A percentile compares a stretch with the other conserved stretches of the same genome.
These are phyloP conservation scores for Lasioglossum leucozonium DNA, from an alignment of 2,888 invertebrate genomes.

Conservation along the genomic window DNA sequence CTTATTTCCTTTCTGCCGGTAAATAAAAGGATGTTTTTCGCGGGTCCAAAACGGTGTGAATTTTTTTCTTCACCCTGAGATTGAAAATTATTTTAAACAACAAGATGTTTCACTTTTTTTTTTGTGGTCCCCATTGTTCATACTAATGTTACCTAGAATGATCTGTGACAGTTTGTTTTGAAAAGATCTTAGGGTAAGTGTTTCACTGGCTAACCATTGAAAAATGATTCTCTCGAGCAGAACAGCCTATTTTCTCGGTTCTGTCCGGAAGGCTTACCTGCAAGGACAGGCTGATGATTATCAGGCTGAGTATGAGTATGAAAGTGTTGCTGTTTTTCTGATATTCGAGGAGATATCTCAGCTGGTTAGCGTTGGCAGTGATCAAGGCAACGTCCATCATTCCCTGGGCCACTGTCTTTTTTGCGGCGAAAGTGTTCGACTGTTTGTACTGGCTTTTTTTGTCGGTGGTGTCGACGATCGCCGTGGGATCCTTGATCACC, in stretches of 20 bases:
- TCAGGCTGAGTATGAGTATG: conserved; percentile 86
- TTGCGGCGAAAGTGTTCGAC: conserved; percentile 85
- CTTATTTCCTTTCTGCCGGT: background rate
- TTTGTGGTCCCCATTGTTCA: too few species aligned
- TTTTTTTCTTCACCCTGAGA: background rate
- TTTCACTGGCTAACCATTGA: too few species aligned
- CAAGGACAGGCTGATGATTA: conserved; percentile 87
- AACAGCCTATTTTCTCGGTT: background rate
- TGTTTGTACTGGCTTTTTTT: conserved; percentile 67
- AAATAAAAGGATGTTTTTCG: background rate
- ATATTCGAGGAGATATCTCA: conserved; percentile 88
- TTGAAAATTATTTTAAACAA: too few species aligned
- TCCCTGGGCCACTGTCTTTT: conserved; percentile 88
- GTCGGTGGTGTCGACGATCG: conserved; percentile 73
- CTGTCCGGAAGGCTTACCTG: conserved; percentile 85
- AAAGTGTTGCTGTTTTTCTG: conserved; percentile 87
- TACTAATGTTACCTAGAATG: too few species aligned
- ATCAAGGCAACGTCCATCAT: conserved; percentile 90
- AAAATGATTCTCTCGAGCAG: background rate
- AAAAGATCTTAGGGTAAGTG: too few species aligned
- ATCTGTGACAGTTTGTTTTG: too few species aligned
- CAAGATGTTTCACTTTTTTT: too few species aligned
- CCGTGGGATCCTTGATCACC: conserved; percentile 48
- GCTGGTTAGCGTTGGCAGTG: conserved; percentile 90
- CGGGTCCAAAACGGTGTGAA: background rate